Percentiles rank a stretch among this genome's conserved stretches.
These are phyloP conservation scores for Poecilia picta DNA, from an alignment of 2,797 vertebrate species.

Conservation along the genomic window DNA sequence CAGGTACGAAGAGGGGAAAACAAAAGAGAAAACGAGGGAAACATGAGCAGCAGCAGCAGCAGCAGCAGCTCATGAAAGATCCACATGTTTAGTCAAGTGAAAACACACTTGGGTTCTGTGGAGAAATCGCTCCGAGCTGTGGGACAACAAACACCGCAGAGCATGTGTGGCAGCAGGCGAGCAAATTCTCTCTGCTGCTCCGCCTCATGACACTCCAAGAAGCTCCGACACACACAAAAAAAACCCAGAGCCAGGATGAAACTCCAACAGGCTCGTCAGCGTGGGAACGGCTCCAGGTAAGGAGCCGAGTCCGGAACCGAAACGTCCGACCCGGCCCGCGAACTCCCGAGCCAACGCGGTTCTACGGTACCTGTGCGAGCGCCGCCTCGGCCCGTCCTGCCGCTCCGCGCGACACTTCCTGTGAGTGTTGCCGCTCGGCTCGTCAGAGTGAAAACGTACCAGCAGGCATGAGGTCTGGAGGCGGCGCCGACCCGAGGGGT, in stretches of 20 bases:
- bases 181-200: background rate
- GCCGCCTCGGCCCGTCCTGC: slow-evolving; percentile 39
- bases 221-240: slow-evolving; percentile 1
- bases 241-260: background rate
- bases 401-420: slow-evolving; percentile 75
- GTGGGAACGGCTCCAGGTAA: slow-evolving; percentile 5
- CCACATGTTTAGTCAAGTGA: slow-evolving; percentile 21
- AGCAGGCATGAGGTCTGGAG: slow-evolving; percentile 69
- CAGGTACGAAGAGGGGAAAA: slow-evolving; percentile 9
- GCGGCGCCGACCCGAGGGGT: slow-evolving; percentile 64
- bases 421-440: slow-evolving; percentile 62
- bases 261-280: slow-evolving; percentile 11
- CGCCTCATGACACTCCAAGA: slow-evolving; percentile 10
- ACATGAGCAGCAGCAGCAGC: slow-evolving; percentile 6
- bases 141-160: background rate
- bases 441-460: slow-evolving; percentile 80
- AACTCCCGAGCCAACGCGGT: slow-evolving; percentile 23
- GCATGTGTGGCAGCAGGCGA: background rate
- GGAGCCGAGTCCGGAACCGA: background rate
- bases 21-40: slow-evolving; percentile 16
- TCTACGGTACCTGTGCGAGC: slow-evolving; percentile 61
- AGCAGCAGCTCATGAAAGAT: slow-evolving; percentile 1
- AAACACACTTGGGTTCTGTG: slow-evolving; percentile 5
- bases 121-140: slow-evolving; percentile 43
- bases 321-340: background rate